These are phyloP conservation scores for Sebastes glaucus DNA, from an alignment of 2,797 vertebrate genomes.

Conservation along the genomic window DNA sequence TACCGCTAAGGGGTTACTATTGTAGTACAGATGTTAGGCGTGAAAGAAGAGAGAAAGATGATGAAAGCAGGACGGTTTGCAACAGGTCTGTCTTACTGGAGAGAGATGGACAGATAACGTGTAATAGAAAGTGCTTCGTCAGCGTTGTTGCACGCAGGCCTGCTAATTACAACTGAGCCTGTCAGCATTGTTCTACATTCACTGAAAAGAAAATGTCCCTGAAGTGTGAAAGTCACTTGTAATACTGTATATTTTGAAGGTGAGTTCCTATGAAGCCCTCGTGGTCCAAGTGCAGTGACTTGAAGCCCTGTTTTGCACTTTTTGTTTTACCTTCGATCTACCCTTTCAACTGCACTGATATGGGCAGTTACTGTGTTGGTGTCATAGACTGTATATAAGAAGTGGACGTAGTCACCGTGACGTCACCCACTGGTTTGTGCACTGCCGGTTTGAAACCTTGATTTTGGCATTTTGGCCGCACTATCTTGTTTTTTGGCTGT, in stretches of 20 bases:
- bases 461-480: neutral
- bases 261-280: neutral
- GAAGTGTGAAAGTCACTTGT: neutral
- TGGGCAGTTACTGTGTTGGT: conserved; percentile 1
- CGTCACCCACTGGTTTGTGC: neutral
- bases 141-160: neutral
- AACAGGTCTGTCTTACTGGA: neutral
- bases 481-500: too few relatives aligned
- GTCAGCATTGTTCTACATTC: neutral
- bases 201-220: neutral
- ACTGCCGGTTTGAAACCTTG: neutral
- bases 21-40: conserved; percentile 1
- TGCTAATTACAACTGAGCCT: neutral
- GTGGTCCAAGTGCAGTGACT: conserved; percentile 10
- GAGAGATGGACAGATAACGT: neutral
- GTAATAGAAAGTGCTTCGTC: neutral
- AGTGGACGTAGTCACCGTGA: neutral
- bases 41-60: neutral
- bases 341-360: conserved; percentile 18
- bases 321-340: conserved; percentile 11
- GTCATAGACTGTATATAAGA: neutral
- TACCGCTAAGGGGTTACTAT: neutral
- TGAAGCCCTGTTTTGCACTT: conserved; percentile 47
- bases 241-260: neutral
- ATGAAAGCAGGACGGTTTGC: neutral